Evolutionary conservation across 2,797 vertebrate genomes (phyloP), one percentile per base, ranked within the genome.

Genomic region (Adelosebastes latens): DNA sequence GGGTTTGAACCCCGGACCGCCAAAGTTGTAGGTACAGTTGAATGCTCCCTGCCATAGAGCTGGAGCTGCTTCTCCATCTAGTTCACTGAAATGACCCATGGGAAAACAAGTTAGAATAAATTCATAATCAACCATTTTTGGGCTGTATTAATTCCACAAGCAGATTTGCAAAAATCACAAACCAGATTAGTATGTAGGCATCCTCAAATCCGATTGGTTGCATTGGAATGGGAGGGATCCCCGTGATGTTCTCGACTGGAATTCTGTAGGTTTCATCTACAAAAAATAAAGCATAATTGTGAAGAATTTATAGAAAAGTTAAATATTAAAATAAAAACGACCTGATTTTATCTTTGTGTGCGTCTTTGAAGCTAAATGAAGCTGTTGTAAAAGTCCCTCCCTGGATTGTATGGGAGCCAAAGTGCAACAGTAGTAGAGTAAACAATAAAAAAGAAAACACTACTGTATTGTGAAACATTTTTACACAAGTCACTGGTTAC

Each of bases 121-220:
- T 8, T 78, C 1, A 68, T 55, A 0, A 71, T 6, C 2, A 49
- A 7, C 3, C 1, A 20, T 25, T 10, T 52, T 79, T 68, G 0
- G n/a, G 9, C 1, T 56, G 7, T 12, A 36, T 53, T 25, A 10
- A n/a, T 29, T 72, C 8, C 4, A 53, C 7, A 73, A 59, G 20
- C 18, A 74, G 9, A 69, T 75, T 27, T 61, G 1, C 8, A 11
- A 62, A 61, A 1, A 32, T 65, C 49, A 91, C 96, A 91, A 70
- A 98, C 97, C 97, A 97, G 81, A 98, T 97, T 34, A 98, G 89
- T 3, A 0, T 66, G 61, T 87, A 85, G 3, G 97, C 97, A 64
- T 97, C 96, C 77, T 96, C 94, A 86, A 97, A 98, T 82, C 97
- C 97, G 7, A 98, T 98, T 72, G 97, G 97, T 74, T 98, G 97